Evolutionary conservation across 2,888 invertebrate species (phyloP), one percentile per base, ranked within the genome.

Genomic region (Cephus sareptanus): DNA sequence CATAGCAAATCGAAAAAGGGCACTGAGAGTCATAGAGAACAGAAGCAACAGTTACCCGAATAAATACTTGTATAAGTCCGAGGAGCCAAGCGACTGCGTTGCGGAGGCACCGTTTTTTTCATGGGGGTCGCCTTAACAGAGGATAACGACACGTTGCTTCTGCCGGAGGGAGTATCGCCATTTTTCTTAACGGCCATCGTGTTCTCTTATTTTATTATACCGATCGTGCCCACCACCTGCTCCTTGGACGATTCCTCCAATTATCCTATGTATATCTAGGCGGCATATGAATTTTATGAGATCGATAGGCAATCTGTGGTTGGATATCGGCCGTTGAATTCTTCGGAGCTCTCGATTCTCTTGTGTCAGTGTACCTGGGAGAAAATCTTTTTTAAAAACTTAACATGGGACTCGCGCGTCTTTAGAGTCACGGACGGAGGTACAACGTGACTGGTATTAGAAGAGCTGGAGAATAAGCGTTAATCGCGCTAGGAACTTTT

Each of bases 351-450:
- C 23, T 56, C 56, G 56, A 56, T 56, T 56, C 23, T 23, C 56
- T 23, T 2, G 23, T 9, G 56, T 9, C 9, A 9, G 23, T 56
- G 56, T 56, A 56, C 75, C 69, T 69, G 34, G 12, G 71, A 71
- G 71, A 71, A 71, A 71, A 71, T 71, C 31, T 30, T 34, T 23
- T 76, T 75, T 73, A 68, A 56, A 81, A 35, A 69, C 74, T 74
- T 30, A 69, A 13, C 73, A 69, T 56, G 73, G 34, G 34, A 56
- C 69, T 79, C 35, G 69, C 69, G 69, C 23, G 35, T 34, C 69
- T 76, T 34, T 73, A 23, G 40, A 40, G 56, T 56, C 56, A 56
- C 56, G 56, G 56, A 56, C 23, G 56, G 23, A 15, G 23, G 1
- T 9, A 23, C 23, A 40, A 23, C 56, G 56, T 56, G 56, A 56